These are phyloP conservation scores for Pseudochromis fuscus DNA, from an alignment of 2,797 vertebrate genomes.

Conservation along the genomic window DNA sequence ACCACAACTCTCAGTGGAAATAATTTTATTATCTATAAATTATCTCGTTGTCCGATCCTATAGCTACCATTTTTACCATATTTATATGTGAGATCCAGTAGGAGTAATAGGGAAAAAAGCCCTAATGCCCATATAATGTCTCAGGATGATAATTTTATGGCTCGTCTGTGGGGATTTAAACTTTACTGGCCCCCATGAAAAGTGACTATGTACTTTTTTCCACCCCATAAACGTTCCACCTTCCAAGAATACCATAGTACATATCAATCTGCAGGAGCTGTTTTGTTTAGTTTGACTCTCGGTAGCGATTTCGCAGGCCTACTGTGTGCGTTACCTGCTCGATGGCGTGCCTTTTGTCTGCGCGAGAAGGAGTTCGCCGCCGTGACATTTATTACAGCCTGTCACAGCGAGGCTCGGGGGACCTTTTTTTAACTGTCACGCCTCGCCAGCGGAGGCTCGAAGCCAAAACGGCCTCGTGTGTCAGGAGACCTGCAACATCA, in stretches of 20 bases:
- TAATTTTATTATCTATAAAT: constrained; percentile 3
- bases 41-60: constrained; percentile 6
- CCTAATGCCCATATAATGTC: constrained; percentile 11
- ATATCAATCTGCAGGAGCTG: constrained; percentile 52
- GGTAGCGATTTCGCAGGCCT: constrained; percentile 52
- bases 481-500: constrained; percentile 71
- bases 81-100: neutral
- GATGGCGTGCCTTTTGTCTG: constrained; percentile 66
- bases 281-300: constrained; percentile 40
- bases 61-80: constrained; percentile 7
- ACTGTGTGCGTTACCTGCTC: constrained; percentile 49
- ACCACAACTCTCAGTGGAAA: constrained; percentile 16
- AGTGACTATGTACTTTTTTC: constrained; percentile 51
- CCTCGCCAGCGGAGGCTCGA: constrained; percentile 37
- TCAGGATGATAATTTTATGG: constrained; percentile 38
- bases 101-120: neutral
- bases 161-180: constrained; percentile 44
- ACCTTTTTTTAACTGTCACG: constrained; percentile 68
- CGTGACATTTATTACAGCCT: constrained; percentile 71
- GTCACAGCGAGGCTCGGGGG: constrained; percentile 47
- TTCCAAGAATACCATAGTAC: constrained; percentile 47
- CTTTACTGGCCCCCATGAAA: constrained; percentile 41
- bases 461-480: constrained; percentile 59
- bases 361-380: constrained; percentile 27
- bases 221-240: constrained; percentile 51